These are phyloP conservation scores for Tyrannus savana DNA, from an alignment of 2,113 vertebrate species.

Conservation along the genomic window DNA sequence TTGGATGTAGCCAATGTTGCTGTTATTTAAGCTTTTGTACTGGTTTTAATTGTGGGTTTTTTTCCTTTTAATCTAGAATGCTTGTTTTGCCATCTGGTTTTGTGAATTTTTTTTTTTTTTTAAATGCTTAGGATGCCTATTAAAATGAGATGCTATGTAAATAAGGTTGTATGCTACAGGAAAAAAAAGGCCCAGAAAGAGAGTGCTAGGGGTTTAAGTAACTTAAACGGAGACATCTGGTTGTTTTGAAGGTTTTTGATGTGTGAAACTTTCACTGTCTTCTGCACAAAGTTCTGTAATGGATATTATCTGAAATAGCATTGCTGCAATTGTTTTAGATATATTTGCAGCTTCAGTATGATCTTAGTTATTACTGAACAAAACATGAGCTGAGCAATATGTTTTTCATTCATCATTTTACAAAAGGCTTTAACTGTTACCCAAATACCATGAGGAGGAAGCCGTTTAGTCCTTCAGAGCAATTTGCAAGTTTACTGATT, in stretches of 20 bases:
- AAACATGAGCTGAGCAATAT: neutral
- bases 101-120: neutral
- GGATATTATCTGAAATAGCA: neutral
- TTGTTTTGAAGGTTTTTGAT: neutral
- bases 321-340: neutral
- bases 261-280: neutral
- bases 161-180: neutral
- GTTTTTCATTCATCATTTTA: neutral
- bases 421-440: neutral
- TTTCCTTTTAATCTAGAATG: neutral
- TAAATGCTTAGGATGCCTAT: neutral
- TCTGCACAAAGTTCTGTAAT: neutral
- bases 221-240: neutral
- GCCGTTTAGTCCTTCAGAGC: neutral
- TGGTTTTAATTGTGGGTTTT: neutral
- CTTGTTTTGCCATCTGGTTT: slow-evolving; percentile 39
- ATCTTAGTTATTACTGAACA: neutral
- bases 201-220: neutral
- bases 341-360: neutral
- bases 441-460: neutral
- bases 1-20: neutral
- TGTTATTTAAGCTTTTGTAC: neutral
- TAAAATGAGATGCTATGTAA: neutral
- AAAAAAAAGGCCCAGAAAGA: neutral
- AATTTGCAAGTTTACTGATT: neutral